Evolutionary conservation across 2,888 invertebrate genomes (phyloP).

Genomic region (Orthosia cruda): DNA sequence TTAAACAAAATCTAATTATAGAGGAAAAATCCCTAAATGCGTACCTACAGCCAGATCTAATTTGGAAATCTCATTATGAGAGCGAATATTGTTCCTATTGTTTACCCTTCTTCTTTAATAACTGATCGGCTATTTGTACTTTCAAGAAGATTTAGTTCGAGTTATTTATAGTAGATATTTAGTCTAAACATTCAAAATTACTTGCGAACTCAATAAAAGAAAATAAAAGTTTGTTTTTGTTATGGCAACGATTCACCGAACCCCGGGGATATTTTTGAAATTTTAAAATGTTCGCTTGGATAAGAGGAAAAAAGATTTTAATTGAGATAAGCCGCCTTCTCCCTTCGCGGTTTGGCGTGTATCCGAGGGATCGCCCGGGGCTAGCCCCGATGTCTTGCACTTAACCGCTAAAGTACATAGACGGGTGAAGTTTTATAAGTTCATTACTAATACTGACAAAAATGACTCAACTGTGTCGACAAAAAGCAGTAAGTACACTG

Average conservation of each 20-base stretch:
- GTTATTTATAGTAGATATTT: slow-evolving; percentile 40
- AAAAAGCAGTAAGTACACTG: too few relatives aligned
- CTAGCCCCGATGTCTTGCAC: slow-evolving; percentile 58
- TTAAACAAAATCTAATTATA: too few relatives aligned
- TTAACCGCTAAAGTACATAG: slow-evolving; percentile 56
- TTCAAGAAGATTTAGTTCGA: slow-evolving; percentile 29
- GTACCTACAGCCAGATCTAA: not conserved
- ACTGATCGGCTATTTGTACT: not conserved
- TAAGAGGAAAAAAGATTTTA: slow-evolving; percentile 81
- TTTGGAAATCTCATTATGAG: not conserved
- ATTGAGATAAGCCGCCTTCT: slow-evolving; percentile 84
- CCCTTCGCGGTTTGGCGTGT: slow-evolving; percentile 67
- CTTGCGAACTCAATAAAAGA: slow-evolving; percentile 57
- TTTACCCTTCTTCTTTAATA: not conserved
- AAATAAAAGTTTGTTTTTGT: slow-evolving; percentile 73
- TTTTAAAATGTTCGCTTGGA: slow-evolving; percentile 78
- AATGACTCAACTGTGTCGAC: too few relatives aligned
- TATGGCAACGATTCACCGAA: slow-evolving; percentile 70
- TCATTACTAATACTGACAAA: slow-evolving; percentile 19
- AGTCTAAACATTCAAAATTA: slow-evolving; percentile 56
- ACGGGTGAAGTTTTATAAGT: slow-evolving; percentile 36
- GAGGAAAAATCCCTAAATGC: too few relatives aligned
- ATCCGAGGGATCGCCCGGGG: slow-evolving; percentile 70
- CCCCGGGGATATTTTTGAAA: slow-evolving; percentile 82
- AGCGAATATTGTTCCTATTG: slow-evolving; percentile 1